Evolutionary conservation across 1,140 invertebrate genomes (phyloP).

Genomic region (Thaumetopoea pityocampa): DNA sequence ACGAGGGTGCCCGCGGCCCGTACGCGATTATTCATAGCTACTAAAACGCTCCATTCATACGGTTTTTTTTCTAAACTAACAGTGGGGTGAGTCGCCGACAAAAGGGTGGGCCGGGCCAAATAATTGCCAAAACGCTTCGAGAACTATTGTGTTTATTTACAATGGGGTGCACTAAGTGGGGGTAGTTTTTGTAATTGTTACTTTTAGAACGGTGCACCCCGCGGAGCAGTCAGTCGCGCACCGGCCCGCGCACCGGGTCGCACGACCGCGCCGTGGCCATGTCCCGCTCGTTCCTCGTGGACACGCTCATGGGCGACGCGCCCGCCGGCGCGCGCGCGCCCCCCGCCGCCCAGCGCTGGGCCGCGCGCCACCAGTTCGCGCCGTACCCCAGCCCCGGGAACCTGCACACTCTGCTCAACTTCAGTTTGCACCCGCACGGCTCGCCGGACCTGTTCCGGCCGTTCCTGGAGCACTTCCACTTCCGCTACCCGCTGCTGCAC

Average conservation of each 20-base stretch:
- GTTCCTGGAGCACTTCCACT: conserved; percentile 64
- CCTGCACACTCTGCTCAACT: conserved; percentile 78
- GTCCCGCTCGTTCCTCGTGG: conserved; percentile 86
- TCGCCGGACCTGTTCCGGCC: conserved; percentile 67
- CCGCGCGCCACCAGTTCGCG: conserved; percentile 71
- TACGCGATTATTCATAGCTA: conserved; percentile 74
- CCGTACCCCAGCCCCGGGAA: conserved; percentile 79
- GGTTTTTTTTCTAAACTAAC: conserved; percentile 55
- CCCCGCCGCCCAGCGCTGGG: conserved; percentile 48
- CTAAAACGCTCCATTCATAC: conserved; percentile 70
- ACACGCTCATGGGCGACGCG: conserved; percentile 84
- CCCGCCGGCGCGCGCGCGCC: too few species aligned
- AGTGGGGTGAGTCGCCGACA: conserved; percentile 63
- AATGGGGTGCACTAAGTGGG: conserved; percentile 69
- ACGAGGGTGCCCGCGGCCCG: conserved; percentile 61
- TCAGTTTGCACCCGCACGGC: conserved; percentile 78
- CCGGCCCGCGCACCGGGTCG: conserved; percentile 33
- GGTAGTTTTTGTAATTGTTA: conserved; percentile 74
- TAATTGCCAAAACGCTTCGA: conserved; percentile 74
- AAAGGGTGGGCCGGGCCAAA: conserved; percentile 71
- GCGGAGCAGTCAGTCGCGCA: conserved; percentile 42
- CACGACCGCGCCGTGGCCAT: conserved; percentile 62
- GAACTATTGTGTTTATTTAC: conserved; percentile 69
- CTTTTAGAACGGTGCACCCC: conserved; percentile 49
- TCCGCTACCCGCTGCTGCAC: conserved; percentile 54